Evolutionary conservation across 2,797 vertebrate genomes (phyloP).

Genomic region (Apogon talboti): DNA sequence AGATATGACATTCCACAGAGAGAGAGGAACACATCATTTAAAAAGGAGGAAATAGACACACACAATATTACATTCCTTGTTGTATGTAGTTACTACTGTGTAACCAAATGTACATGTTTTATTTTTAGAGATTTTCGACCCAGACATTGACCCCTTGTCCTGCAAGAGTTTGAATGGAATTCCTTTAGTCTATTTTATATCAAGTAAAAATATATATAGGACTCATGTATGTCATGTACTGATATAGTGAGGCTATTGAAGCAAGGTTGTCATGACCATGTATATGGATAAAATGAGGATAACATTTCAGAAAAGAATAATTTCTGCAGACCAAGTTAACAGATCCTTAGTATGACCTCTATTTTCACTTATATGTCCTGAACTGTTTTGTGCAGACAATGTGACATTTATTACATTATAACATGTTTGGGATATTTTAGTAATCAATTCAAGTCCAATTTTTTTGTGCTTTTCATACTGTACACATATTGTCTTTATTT

Average conservation of each 20-base stretch:
- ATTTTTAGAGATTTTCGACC: background rate
- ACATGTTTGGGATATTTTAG: too few relatives aligned
- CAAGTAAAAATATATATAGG: background rate
- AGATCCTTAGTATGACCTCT: too few relatives aligned
- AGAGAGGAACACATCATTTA: conserved; percentile 17
- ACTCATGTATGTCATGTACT: background rate
- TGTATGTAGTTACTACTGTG: background rate
- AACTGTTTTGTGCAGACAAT: too few relatives aligned
- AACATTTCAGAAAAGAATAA: too few relatives aligned
- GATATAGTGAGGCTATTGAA: background rate
- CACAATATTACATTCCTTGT: background rate
- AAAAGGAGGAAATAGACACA: background rate
- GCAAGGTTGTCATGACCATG: background rate
- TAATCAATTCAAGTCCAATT: too few relatives aligned
- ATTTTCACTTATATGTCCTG: too few relatives aligned
- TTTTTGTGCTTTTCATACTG: too few relatives aligned
- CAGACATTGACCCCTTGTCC: background rate
- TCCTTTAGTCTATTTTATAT: conserved; percentile 7
- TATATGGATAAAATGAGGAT: too few relatives aligned
- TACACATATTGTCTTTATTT: too few relatives aligned
- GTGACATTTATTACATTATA: too few relatives aligned
- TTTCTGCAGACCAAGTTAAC: too few relatives aligned
- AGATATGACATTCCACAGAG: conserved; percentile 44
- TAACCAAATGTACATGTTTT: background rate
- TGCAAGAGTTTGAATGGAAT: background rate